Percentiles rank a stretch among this genome's conserved stretches.
phyloP scores from a whole-genome alignment of 2,888 invertebrate genomes.

The Oxyteleia sp. region DNA sequence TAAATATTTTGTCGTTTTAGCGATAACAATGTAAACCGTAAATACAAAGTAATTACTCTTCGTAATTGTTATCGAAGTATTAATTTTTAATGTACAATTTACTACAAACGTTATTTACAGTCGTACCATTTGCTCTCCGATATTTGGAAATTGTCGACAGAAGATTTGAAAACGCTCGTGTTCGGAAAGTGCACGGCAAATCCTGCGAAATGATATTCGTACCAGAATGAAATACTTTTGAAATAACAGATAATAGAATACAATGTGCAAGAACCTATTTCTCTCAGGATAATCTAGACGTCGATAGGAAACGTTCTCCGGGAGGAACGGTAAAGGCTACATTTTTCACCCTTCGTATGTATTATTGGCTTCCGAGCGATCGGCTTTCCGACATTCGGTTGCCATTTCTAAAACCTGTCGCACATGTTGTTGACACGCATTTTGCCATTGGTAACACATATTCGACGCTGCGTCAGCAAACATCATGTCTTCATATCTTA shows the following conservation, averaged over 20 bases:
- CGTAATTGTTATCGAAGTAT: too few relatives aligned
- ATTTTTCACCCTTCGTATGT: constrained; percentile 39
- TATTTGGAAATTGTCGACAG: too few relatives aligned
- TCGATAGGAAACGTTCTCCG: constrained; percentile 20
- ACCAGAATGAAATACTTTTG: constrained; percentile 14
- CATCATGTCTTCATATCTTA: constrained; percentile 34
- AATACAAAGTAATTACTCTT: background rate
- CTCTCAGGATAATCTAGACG: constrained; percentile 38
- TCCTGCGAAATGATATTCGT: constrained; percentile 9
- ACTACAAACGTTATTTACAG: too few relatives aligned
- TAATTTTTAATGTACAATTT: too few relatives aligned
- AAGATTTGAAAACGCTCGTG: background rate
- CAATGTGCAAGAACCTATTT: constrained; percentile 2
- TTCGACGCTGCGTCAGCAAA: constrained; percentile 46
- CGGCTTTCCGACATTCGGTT: constrained; percentile 17
- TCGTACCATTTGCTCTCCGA: too few relatives aligned
- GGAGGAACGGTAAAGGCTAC: constrained; percentile 6
- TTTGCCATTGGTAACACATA: constrained; percentile 42
- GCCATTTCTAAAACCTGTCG: constrained; percentile 26
- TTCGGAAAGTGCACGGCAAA: background rate
- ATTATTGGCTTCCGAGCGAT: constrained; percentile 36
- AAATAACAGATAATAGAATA: constrained; percentile 26
- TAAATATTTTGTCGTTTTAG: constrained; percentile 46
- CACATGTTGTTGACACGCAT: constrained; percentile 34
- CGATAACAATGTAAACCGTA: constrained; percentile 32